Evolutionary conservation across 2,888 invertebrate species (phyloP), one percentile per base, ranked within the genome.

Genomic region (Trichopria drosophilae): DNA sequence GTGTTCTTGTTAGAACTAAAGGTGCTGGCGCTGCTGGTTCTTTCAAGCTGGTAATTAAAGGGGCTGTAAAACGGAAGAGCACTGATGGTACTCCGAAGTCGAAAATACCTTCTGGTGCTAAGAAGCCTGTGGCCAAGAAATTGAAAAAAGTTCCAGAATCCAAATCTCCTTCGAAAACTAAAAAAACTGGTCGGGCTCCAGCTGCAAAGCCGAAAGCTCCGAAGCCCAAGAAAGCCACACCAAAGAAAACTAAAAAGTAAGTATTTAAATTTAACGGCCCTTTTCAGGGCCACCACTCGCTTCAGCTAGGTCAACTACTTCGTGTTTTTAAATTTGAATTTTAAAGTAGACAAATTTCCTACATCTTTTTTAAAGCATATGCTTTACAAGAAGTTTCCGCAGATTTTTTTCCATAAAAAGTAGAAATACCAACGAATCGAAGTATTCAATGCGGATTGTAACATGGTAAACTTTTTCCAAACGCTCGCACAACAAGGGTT

Each of bases 11-110:
- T 24, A 81, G 80, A 65, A 79, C 80, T 9, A 81, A 80, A 61
- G 81, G 80, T 32, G 80, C 78, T 65, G 80, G 80, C 2, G 80
- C 79, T 0, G 75, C 78, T 20, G 81, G 80, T 12, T 79, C 77
- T 1, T 78, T 78, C 69, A 80, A 79, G 57, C 64, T 80, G 35
- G 13, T 15, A n/a, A 15, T n/a, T n/a, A n/a, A 22, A 3, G n/a
- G n/a, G n/a, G n/a, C n/a, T n/a, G n/a, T n/a, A n/a, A n/a, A n/a
- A n/a, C n/a, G n/a, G n/a, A 37, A 37, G n/a, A 3, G 23, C 24
- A 24, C 22, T 7, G 10, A 7, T 19, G n/a, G 12, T 12, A n/a
- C n/a, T n/a, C n/a, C n/a, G n/a, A n/a, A n/a, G n/a, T 13, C 40
- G n/a, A 41, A 51, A 22, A 32, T 41, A 3, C 12, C 28, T 18